Percentiles rank a stretch among this genome's conserved stretches.
These are phyloP conservation scores for Heliconius erato DNA, from an alignment of 2,888 invertebrate species.

Conservation along the genomic window DNA sequence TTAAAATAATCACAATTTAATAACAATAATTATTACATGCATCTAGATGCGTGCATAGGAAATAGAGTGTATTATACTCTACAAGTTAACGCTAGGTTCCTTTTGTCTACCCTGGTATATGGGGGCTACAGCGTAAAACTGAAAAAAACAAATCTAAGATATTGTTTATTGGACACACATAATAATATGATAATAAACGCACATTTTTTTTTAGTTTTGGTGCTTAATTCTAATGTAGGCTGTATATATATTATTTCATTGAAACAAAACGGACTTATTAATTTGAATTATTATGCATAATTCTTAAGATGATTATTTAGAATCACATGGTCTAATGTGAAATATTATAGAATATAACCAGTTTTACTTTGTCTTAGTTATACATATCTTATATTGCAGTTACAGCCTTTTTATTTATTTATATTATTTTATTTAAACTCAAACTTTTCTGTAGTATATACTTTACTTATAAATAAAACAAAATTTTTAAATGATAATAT, in stretches of 20 bases:
- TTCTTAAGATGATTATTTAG: neutral
- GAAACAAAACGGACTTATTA: neutral
- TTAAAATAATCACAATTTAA: constrained; percentile 9
- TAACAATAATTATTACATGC: neutral
- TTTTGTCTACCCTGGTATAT: too few relatives aligned
- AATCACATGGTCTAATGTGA: neutral
- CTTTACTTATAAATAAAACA: neutral
- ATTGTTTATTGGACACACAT: neutral
- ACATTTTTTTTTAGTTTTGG: constrained; percentile 48
- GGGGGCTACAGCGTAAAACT: too few relatives aligned
- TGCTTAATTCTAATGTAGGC: constrained; percentile 65
- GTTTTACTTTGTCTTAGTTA: neutral
- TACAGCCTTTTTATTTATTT: neutral
- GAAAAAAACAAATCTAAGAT: too few relatives aligned
- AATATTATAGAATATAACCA: neutral
- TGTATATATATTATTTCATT: constrained; percentile 57
- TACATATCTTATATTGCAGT: neutral
- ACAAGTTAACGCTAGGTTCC: too few relatives aligned
- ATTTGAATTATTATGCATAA: constrained; percentile 31
- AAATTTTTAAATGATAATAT: neutral
- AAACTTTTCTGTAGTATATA: neutral
- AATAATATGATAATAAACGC: constrained; percentile 39
- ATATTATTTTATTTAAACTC: neutral
- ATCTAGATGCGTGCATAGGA: too few relatives aligned
- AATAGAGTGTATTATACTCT: too few relatives aligned